Evolutionary conservation across 2,113 vertebrate species (phyloP), one percentile per base, ranked within the genome.

Genomic region (Limanda limanda): DNA sequence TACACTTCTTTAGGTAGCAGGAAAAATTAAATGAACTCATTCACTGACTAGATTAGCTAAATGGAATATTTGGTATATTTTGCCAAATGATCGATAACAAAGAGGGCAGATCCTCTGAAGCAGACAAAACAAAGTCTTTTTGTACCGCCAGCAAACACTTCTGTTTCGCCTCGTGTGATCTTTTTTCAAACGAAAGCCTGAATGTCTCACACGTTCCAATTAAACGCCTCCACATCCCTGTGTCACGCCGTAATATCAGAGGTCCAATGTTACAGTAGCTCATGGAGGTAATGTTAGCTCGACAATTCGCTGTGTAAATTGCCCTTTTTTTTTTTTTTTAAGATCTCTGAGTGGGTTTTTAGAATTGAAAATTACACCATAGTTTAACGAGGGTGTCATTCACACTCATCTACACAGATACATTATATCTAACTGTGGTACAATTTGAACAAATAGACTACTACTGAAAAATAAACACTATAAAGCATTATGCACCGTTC

Each of bases 401-500:
- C 86, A 74, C 83, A 84, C 81, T 81, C 87, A 81, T 86, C 84
- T 82, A 83, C 88, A 90, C 81, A 78, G 86, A 85, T 81, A 87
- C 79, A 69, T 72, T 45, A 86, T 83, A 88, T 85, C 76, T 81
- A 83, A 83, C 82, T 71, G 87, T 89, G 89, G 87, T 84, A 83
- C 81, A 71, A 79, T 71, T 81, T 60, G 8, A 86, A 88, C 79
- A 86, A 83, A 86, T 81, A 83, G 69, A 74, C 65, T 65, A 87
- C 83, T 71, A 83, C 86, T 84, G 61, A 76, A 89, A 92, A 91
- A 88, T 66, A 87, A 86, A 87, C 71, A 85, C 81, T 81, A 87
- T 84, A 86, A 92, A 92, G 89, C 85, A 79, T 84, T 83, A 91
- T 81, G 75, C 82, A 85, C 79, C 82, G 57, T 91, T 91, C 84